phyloP scores from a whole-genome alignment of 64 coral and sea anemone genomes.

The Porites lutea region DNA sequence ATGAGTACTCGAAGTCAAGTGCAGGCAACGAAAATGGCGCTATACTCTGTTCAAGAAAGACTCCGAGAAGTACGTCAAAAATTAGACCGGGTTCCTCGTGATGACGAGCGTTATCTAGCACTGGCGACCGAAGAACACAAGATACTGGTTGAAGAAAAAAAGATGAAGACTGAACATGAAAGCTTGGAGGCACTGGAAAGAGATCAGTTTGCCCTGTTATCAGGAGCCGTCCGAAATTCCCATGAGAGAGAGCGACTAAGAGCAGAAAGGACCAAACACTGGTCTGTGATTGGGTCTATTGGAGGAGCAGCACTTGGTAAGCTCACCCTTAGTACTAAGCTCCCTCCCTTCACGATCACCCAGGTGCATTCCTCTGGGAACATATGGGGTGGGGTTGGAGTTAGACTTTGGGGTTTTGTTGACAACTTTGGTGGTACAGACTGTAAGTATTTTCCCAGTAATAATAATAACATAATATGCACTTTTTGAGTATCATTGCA shows the following conservation, averaged over 20 bases:
- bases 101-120: conserved; percentile 92
- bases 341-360: too few species aligned
- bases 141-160: conserved; percentile 84
- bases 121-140: conserved; percentile 95
- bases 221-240: conserved; percentile 85
- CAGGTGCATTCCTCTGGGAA: too few species aligned
- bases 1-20: conserved; percentile 82
- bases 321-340: not conserved
- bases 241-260: conserved; percentile 92
- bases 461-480: too few species aligned
- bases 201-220: conserved; percentile 91
- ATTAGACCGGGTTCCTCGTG: conserved; percentile 84
- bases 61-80: conserved; percentile 77
- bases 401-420: too few species aligned
- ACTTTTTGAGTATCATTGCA: too few species aligned
- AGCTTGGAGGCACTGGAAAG: conserved; percentile 78
- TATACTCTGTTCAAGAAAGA: conserved; percentile 64
- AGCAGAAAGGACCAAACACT: conserved; percentile 96
- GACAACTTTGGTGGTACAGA: too few species aligned
- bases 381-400: not conserved
- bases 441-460: too few species aligned
- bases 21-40: conserved; percentile 55
- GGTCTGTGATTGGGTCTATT: conserved; percentile 94
- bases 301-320: conserved; percentile 92
- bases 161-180: conserved; percentile 70